Base-by-base conservation (phyloP, 2,888 invertebrate species). In the Stenolophus ochropezus region DNA sequence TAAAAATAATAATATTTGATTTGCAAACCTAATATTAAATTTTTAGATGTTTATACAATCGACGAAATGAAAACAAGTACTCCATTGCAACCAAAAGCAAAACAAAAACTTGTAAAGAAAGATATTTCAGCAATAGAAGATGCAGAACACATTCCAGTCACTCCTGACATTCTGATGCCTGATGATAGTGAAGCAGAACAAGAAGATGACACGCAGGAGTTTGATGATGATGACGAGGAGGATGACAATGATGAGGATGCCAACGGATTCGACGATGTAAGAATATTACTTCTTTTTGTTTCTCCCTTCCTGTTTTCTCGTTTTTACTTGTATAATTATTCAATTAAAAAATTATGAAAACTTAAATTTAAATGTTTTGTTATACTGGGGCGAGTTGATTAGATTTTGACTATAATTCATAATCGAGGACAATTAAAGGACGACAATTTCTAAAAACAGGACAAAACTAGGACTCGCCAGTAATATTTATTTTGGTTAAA, bases 131-230 rank as follows among this genome's bases (percentile, higher is more conserved):
- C 5, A 8, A 25, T 11, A 27, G 33, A 33, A 27, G 79, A 71
- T 20, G 25, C 20, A 71, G 53, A 73, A 49, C 6, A 23, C 8
- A 73, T 71, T 18, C 16, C 27, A 0, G 33, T 69, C 0, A 53
- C 18, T 23, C 79, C 79, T 4, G 69, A 69, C 11, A 25, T 79
- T 2, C 27, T 69, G 16, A 33, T 79, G 18, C 16, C 69, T 27
- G 79, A 79, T 27, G 79, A 71, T 25, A 79, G 51, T 25, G 79
- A 79, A 27, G 5, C 69, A 27, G 79, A 79, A 53, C 11, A 18
- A 53, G 47, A 47, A 16, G 14, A 23, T 71, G 69, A 65, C 16
- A 33, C 42, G 14, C 18, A 77, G 16, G 14, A 51, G n/a, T 69
- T 33, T 18, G 79, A 71, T 14, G 69, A 53, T 33, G 69, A 71